Evolutionary conservation across 2,888 invertebrate species (phyloP).

Genomic region (Drosophila diplacantha): DNA sequence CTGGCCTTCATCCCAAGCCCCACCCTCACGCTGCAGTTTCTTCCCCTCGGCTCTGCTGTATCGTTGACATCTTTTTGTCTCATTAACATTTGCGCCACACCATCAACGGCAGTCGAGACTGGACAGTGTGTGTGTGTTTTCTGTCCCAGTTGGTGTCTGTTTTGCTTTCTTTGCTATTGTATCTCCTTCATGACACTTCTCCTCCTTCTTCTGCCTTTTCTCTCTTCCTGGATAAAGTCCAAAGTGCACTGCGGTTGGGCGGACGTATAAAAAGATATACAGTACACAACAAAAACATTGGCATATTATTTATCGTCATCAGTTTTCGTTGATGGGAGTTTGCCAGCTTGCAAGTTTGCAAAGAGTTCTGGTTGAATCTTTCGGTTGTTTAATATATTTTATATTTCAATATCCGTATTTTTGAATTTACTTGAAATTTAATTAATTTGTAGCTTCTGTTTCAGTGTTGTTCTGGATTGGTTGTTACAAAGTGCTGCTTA

Average conservation of each 20-base stretch:
- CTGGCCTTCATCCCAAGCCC: neutral
- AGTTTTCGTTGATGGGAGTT: neutral
- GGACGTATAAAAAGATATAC: neutral
- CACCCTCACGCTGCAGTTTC: constrained; percentile 1
- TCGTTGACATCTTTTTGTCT: constrained; percentile 45
- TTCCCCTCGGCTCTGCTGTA: constrained; percentile 4
- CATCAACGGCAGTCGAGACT: constrained; percentile 25
- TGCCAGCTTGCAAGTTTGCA: neutral
- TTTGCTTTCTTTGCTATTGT: constrained; percentile 3
- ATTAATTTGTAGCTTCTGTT: neutral
- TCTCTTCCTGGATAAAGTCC: neutral
- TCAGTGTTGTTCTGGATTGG: neutral
- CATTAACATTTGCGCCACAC: constrained; percentile 54
- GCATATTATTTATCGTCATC: neutral
- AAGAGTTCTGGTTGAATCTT: neutral
- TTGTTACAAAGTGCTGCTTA: neutral
- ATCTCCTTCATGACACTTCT: constrained; percentile 18
- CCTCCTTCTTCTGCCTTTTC: neutral
- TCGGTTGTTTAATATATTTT: neutral
- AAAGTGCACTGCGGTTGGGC: constrained; percentile 2
- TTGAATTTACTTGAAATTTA: neutral
- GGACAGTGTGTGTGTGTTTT: neutral
- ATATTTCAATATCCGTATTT: neutral
- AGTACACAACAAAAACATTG: neutral
- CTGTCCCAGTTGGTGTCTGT: constrained; percentile 1